Conservation (phyloP, 2,888 invertebrate species). For the Xestia c-nigrum region DNA sequence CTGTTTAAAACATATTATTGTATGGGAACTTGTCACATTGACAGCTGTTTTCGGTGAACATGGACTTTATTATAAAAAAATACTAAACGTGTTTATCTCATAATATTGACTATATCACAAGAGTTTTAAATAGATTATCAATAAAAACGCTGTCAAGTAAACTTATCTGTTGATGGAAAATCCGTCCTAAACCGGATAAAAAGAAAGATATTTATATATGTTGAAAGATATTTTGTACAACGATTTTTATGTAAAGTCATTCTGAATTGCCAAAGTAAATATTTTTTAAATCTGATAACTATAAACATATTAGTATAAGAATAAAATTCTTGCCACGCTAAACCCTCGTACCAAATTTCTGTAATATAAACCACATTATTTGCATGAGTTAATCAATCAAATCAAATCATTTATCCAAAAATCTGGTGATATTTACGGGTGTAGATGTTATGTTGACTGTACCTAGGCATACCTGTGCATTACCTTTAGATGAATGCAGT, state of each 20-base stretch:
- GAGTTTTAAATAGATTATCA: constrained; percentile 13
- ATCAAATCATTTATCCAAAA: not conserved
- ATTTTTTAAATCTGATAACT: not conserved
- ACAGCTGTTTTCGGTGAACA: too few species aligned
- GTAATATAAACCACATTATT: too few species aligned
- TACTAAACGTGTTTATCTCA: not conserved
- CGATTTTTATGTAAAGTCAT: not conserved
- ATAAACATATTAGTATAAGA: too few species aligned
- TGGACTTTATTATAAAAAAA: too few species aligned
- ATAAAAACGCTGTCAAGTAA: constrained; percentile 5
- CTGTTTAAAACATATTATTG: too few species aligned
- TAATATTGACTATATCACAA: not conserved
- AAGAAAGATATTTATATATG: too few species aligned
- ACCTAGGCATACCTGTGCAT: not conserved
- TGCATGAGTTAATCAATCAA: not conserved
- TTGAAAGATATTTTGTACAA: not conserved
- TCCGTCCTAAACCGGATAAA: not conserved
- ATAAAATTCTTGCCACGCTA: not conserved
- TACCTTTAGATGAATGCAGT: not conserved
- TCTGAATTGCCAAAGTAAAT: not conserved
- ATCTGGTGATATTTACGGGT: not conserved
- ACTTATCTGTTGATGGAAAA: constrained; percentile 19
- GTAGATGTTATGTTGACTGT: too few species aligned
- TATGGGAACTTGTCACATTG: too few species aligned
- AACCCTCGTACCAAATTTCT: not conserved